These are phyloP conservation scores for Abrostola triplasia DNA, from an alignment of 2,888 invertebrate species.

Conservation along the genomic window DNA sequence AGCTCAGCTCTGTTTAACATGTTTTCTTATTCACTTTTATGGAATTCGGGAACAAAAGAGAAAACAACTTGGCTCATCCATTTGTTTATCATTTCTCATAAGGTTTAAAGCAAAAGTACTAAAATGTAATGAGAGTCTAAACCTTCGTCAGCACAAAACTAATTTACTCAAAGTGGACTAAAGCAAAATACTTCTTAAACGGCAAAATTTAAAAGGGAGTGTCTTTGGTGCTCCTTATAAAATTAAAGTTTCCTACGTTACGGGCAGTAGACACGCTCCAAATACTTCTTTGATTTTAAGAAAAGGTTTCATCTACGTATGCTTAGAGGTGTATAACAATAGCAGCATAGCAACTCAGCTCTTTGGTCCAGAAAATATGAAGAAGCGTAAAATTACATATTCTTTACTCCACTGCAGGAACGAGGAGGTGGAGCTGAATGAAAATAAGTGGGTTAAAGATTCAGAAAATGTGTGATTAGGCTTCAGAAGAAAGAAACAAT, in stretches of 20 bases:
- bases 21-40: conserved; percentile 13
- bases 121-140: conserved; percentile 3
- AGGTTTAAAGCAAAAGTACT: not conserved
- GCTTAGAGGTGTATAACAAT: too few species aligned
- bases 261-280: too few species aligned
- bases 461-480: not conserved
- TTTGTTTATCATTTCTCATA: not conserved
- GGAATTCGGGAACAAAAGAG: conserved; percentile 1
- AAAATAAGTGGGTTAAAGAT: too few species aligned
- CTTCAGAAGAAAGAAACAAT: not conserved
- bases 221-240: too few species aligned
- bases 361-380: too few species aligned
- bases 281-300: too few species aligned
- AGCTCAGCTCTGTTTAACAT: conserved; percentile 19
- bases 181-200: not conserved
- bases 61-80: not conserved
- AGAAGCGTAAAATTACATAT: too few species aligned
- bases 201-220: not conserved
- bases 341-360: too few species aligned
- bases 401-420: too few species aligned
- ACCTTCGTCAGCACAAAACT: not conserved
- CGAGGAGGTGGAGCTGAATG: too few species aligned
- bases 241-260: too few species aligned
- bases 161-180: conserved; percentile 4
- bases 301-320: too few species aligned